Percentiles rank a stretch among this genome's conserved stretches.
Conservation (phyloP, 1,140 invertebrate genomes). For the Episyrphus balteatus region DNA sequence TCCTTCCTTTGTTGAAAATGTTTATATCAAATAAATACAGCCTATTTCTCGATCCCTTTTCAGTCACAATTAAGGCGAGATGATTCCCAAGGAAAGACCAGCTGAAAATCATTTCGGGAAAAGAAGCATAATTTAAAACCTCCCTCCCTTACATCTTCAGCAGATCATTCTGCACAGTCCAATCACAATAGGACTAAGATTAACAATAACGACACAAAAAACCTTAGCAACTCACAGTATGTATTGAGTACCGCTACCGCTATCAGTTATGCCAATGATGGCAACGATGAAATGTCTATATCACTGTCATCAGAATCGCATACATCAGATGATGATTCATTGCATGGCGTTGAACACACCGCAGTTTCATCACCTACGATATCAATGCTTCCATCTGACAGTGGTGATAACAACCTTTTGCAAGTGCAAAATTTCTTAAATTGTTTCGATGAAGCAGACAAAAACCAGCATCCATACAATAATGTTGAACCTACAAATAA, state of each 20-base stretch:
- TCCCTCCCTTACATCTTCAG: too few species aligned
- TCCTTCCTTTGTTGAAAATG: conserved; percentile 9
- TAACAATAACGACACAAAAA: conserved; percentile 4
- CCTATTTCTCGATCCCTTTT: neutral
- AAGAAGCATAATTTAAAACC: neutral
- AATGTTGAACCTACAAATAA: neutral
- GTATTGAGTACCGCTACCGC: conserved; percentile 2
- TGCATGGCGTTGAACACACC: neutral
- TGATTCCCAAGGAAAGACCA: conserved; percentile 35
- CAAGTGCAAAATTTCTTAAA: conserved; percentile 33
- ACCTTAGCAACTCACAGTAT: neutral
- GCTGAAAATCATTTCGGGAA: conserved; percentile 31
- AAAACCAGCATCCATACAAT: neutral
- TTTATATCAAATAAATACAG: conserved; percentile 1
- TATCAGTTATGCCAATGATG: conserved; percentile 10
- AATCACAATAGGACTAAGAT: neutral
- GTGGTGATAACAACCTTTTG: conserved; percentile 21
- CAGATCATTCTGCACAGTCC: neutral
- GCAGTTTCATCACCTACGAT: neutral
- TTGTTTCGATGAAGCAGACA: conserved; percentile 16
- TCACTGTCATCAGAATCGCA: conserved; percentile 13
- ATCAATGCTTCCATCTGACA: conserved; percentile 1
- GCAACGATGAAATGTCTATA: conserved; percentile 8
- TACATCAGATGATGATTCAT: conserved; percentile 2
- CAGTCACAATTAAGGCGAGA: conserved; percentile 36